Evolutionary conservation across 2,113 vertebrate species (phyloP), one percentile per base, ranked within the genome.

Genomic region (Fregetta grallaria): DNA sequence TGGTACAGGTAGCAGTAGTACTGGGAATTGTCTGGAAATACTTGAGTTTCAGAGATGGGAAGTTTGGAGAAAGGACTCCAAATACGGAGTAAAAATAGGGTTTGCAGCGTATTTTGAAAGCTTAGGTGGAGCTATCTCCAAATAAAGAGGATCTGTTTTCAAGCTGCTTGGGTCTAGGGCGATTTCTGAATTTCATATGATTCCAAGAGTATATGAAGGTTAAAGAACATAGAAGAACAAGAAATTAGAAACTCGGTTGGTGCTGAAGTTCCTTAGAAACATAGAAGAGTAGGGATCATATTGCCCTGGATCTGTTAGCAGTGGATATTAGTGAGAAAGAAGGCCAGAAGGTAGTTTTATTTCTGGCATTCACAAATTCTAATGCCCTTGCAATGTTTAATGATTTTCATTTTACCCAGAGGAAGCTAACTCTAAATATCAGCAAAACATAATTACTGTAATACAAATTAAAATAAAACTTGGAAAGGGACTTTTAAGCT

Each of bases 321-420:
- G 58, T 72, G 71, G 62, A 36, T 92, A 79, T 62, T 85, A 58
- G 49, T 38, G 30, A 91, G 61, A 83, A 83, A 68, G 45, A 49
- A n/a, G 36, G 36, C 49, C 91, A 92, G 75, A 93, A 94, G 62
- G 71, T 76, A 66, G 72, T 76, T 93, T 88, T 92, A 49, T 92
- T 96, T 90, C 59, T 94, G 56, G 88, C 67, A 50, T 79, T 93
- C 70, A 79, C 62, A 75, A 90, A 82, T 90, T 68, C 38, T 61
- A 38, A 85, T 93, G 90, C 27, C 44, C 66, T 90, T 72, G 65
- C 32, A 88, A 49, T 82, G 45, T 63, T 96, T 36, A 45, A 58
- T 75, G 59, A 50, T 90, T 94, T 71, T 78, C 30, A 22, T 83
- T 79, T 85, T 93, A 73, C 21, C 30, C 40, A 61, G 62, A 90